Percentiles rank a stretch among this genome's conserved stretches.
Evolutionary conservation across 1,140 invertebrate genomes (phyloP).

Genomic region (Bombus balteatus): DNA sequence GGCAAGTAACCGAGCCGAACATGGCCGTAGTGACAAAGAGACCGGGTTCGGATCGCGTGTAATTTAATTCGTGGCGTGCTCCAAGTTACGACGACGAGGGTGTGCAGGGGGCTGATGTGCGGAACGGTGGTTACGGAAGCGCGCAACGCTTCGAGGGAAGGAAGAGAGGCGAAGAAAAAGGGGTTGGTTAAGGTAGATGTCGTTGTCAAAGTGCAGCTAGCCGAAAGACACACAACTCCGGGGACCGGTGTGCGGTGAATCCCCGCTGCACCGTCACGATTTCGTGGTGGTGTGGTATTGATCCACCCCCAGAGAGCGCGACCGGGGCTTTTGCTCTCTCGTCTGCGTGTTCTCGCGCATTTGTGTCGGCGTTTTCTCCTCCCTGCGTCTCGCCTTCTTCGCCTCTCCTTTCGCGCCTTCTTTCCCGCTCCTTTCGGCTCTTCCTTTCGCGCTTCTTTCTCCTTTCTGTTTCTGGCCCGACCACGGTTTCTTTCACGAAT

Average conservation of each 20-base stretch:
- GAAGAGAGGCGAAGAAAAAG: background rate
- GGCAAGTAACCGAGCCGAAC: constrained; percentile 61
- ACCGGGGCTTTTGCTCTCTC: constrained; percentile 27
- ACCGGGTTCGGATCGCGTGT: constrained; percentile 52
- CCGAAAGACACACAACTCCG: constrained; percentile 57
- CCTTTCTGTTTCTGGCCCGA: no score
- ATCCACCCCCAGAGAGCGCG: constrained; percentile 48
- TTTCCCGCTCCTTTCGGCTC: background rate
- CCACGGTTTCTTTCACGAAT: background rate
- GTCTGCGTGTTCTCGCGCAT: background rate
- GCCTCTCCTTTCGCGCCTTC: background rate
- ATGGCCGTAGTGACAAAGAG: constrained; percentile 52
- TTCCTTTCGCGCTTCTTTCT: background rate
- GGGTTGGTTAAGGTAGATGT: constrained; percentile 42
- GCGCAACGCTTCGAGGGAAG: background rate
- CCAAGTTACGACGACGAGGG: background rate
- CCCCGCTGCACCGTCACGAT: constrained; percentile 53
- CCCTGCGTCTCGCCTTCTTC: constrained; percentile 2
- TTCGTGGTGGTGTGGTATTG: constrained; percentile 57
- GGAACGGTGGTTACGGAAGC: background rate
- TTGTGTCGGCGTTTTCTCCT: constrained; percentile 5
- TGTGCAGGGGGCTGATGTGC: background rate
- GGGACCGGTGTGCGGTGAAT: constrained; percentile 24
- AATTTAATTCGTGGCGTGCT: constrained; percentile 59
- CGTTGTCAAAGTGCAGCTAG: constrained; percentile 56